Conservation (phyloP, 2,113 vertebrate genomes). For the Sigmodon hispidus region DNA sequence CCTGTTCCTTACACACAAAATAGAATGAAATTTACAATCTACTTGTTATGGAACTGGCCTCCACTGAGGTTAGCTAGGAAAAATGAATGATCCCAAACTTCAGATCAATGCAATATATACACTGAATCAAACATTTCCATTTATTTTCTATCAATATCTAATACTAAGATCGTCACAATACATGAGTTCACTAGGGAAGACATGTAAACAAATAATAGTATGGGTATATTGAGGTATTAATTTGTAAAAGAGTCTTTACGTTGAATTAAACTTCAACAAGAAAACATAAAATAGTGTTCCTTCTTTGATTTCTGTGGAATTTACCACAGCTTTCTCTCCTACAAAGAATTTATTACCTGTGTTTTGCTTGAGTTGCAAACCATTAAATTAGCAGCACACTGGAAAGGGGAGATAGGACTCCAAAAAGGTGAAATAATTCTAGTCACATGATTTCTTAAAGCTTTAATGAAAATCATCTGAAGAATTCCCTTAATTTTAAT, state of each 20-base stretch:
- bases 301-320: background rate
- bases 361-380: slow-evolving; percentile 25
- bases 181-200: background rate
- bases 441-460: slow-evolving; percentile 1
- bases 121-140: background rate
- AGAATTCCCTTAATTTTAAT: background rate
- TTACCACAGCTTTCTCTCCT: background rate
- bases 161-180: background rate
- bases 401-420: background rate
- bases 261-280: slow-evolving; percentile 6
- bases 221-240: background rate
- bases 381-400: slow-evolving; percentile 34
- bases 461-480: background rate
- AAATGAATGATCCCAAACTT: background rate
- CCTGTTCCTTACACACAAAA: background rate
- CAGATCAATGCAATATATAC: background rate
- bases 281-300: slow-evolving; percentile 27
- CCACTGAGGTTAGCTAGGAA: background rate
- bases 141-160: background rate
- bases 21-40: background rate
- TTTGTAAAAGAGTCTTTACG: slow-evolving; percentile 62
- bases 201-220: background rate
- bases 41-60: background rate
- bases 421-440: slow-evolving; percentile 9
- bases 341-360: background rate